Evolutionary conservation across 2,888 invertebrate genomes (phyloP).

Genomic region (Parnassius apollo): DNA sequence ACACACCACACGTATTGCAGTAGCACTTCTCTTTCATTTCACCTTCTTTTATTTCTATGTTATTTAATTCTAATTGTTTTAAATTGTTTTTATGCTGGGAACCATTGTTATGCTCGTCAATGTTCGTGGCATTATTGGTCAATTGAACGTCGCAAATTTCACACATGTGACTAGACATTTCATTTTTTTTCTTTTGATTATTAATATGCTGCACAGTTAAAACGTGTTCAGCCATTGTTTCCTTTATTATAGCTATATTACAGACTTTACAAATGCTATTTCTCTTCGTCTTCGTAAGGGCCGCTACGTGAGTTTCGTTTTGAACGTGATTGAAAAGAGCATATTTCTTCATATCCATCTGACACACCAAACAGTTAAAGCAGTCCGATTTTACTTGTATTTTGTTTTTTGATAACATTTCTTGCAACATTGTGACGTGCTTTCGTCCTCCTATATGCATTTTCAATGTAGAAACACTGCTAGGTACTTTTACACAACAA

Average conservation of each 20-base stretch:
- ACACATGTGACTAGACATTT: not conserved
- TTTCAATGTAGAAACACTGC: conserved; percentile 1
- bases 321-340: conserved; percentile 1
- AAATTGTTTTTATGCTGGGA: conserved; percentile 6
- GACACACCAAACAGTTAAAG: conserved; percentile 2
- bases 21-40: conserved; percentile 1
- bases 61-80: not conserved
- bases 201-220: not conserved
- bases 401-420: conserved; percentile 1
- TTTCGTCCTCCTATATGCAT: conserved; percentile 1
- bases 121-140: not conserved
- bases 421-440: not conserved
- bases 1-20: conserved; percentile 8
- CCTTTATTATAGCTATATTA: not conserved
- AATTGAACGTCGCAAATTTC: not conserved
- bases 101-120: conserved; percentile 5
- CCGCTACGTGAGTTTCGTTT: not conserved
- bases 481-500: conserved; percentile 8
- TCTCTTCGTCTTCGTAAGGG: not conserved
- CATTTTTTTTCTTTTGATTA: not conserved
- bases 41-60: not conserved
- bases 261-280: not conserved
- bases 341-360: not conserved
- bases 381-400: not conserved
- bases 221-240: not conserved